Evolutionary conservation across 2,888 invertebrate genomes (phyloP).

Genomic region (Brachyptera risi): DNA sequence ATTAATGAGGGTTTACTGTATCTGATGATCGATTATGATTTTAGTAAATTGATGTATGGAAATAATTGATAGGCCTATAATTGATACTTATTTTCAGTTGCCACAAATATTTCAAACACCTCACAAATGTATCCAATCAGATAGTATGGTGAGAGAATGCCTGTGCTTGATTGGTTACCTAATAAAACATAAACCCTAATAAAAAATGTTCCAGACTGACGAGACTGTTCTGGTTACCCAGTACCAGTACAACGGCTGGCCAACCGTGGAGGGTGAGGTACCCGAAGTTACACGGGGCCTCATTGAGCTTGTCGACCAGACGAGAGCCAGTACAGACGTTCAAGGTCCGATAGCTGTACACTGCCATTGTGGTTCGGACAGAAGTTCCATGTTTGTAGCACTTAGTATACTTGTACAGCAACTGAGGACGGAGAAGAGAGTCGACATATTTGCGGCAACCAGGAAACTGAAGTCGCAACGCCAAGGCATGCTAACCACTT

Average conservation of each 20-base stretch:
- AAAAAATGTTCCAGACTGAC: conserved; percentile 64
- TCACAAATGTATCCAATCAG: too few species aligned
- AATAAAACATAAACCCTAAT: too few species aligned
- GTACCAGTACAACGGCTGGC: conserved; percentile 90
- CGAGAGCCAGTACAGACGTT: conserved; percentile 45
- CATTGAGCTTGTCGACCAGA: conserved; percentile 79
- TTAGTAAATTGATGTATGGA: too few species aligned
- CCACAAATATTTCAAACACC: too few species aligned
- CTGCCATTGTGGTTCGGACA: conserved; percentile 73
- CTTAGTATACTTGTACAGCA: conserved; percentile 82
- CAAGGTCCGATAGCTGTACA: conserved; percentile 77
- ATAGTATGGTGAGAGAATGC: too few species aligned
- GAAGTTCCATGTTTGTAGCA: conserved; percentile 86
- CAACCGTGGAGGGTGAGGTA: conserved; percentile 83
- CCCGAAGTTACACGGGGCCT: conserved; percentile 84
- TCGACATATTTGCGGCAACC: conserved; percentile 80
- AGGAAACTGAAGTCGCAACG: conserved; percentile 82
- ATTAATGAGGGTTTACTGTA: too few species aligned
- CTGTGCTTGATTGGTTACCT: too few species aligned
- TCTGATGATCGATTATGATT: too few species aligned
- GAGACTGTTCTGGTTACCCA: conserved; percentile 73
- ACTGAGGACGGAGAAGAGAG: conserved; percentile 74
- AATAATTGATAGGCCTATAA: too few species aligned
- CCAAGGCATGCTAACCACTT: conserved; percentile 76
- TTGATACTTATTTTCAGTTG: too few species aligned